Evolutionary conservation across 2,797 vertebrate species (phyloP), one percentile per base, ranked within the genome.

Genomic region (Argya squamiceps): DNA sequence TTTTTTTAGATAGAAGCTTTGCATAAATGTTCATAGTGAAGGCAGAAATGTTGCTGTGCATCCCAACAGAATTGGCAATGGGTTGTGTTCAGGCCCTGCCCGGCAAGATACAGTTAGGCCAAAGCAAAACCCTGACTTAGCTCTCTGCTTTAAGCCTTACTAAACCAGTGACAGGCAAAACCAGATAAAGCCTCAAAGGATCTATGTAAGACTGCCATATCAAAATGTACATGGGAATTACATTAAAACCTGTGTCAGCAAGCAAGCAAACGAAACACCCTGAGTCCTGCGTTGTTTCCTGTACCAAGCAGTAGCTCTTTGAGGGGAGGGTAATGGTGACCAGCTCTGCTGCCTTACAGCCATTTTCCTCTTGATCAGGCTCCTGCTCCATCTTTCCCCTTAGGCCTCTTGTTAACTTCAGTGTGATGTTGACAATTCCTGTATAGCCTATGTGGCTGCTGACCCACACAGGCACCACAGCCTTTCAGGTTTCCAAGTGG

Each of bases 221-320:
- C 92, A 95, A 67, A 96, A 96, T 97, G 89, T 97, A 94, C 91
- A 96, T 97, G 96, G 97, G 94, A 97, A 96, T 97, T 95, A 88
- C 96, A 97, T 97, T 97, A 98, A 98, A 98, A 96, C 92, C 94
- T 97, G 94, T 92, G 94, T 96, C 89, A 97, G 96, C 93, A 63
- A 44, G 21, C 39, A 96, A 95, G 47, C 17, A 36, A 96, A 96
- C 90, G 79, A 93, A 93, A 89, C 16, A 7, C 34, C 60, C n/a
- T 12, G 30, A 83, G 83, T 89, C 62, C 89, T 29, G 22, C 3
- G 0, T 3, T 76, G 18, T 79, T 75, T 78, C 60, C 73, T 63
- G 50, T 14, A 32, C 59, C 0, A 19, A 26, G 41, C 59, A 20
- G 11, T 0, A 5, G 50, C 58, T 88, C 18, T 19, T 22, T 0